Evolutionary conservation across 2,113 vertebrate species (phyloP), one percentile per base, ranked within the genome.

Genomic region (Rana temporaria): DNA sequence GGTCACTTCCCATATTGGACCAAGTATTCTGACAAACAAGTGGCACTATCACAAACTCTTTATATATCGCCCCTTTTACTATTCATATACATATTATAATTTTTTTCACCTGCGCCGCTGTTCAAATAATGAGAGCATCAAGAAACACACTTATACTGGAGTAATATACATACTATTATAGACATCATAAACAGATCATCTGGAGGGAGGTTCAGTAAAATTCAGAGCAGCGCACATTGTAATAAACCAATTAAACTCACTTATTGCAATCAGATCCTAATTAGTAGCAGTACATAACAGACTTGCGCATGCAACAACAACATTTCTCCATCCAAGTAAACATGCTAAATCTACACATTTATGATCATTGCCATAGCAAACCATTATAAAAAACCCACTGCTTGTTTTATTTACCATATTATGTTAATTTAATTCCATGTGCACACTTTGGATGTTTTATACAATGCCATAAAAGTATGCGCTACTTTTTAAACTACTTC

Each of bases 231-330:
- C 14, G 52, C 24, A 57, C 55, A 24, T 64, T 57, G 26, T 79
- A 79, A 68, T 79, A 79, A 56, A 57, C 52, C 57, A 79, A 79
- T 79, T 55, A 79, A 78, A 67, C 55, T 65, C 77, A 56, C 24
- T 79, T 79, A 79, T 67, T 67, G 52, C 63, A 65, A 79, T 65
- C 75, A 78, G 60, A 56, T 32, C 42, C 20, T 79, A 79, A 79
- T 79, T 52, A 67, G 64, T 17, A 79, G 64, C 63, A 66, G 56
- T 68, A 66, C 63, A 77, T 48, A 79, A 52, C 57, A 67, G 24
- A 7, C 24, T 66, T n/a, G 26, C 32, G 24, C 24, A 59, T 24
- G 26, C 26, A 30, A 67, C n/a, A 0, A 12, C 59, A 66, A 79
- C 77, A 79, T 68, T 55, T 9, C 52, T 60, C 20, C 32, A n/a